Conservation (phyloP, 2,797 vertebrate genomes). For the Diplodus sargus region DNA sequence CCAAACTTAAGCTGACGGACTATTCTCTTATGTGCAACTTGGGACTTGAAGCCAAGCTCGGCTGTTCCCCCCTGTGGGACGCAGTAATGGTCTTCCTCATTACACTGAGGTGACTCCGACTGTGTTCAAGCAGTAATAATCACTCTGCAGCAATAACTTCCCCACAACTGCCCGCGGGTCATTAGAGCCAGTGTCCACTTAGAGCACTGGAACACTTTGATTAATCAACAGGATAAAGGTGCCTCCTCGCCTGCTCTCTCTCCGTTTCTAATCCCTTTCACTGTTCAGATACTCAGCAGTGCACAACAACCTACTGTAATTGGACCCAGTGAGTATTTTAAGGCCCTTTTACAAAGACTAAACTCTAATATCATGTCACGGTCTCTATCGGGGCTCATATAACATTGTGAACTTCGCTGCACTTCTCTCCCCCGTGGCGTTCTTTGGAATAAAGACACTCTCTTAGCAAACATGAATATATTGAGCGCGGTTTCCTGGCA, state of each 20-base stretch:
- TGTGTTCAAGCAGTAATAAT: conserved; percentile 48
- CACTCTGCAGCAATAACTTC: conserved; percentile 42
- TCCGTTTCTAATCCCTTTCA: conserved; percentile 36
- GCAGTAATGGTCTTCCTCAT: conserved; percentile 54
- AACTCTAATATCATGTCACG: background rate
- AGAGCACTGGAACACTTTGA: conserved; percentile 26
- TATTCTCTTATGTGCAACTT: conserved; percentile 30
- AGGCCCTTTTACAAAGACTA: background rate
- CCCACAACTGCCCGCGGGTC: conserved; percentile 19
- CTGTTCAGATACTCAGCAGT: background rate
- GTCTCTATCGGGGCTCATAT: background rate
- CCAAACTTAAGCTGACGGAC: conserved; percentile 4
- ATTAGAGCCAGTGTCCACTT: conserved; percentile 55
- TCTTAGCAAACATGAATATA: conserved; percentile 5
- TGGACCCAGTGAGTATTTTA: conserved; percentile 26
- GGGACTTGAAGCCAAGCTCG: conserved; percentile 28
- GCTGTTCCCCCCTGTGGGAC: background rate
- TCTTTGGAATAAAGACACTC: background rate
- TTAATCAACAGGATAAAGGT: conserved; percentile 44
- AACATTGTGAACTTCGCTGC: conserved; percentile 15
- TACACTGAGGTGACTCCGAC: conserved; percentile 33
- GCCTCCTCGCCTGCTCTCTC: background rate
- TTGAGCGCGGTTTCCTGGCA: background rate
- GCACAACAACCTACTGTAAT: conserved; percentile 26
- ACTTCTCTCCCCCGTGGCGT: background rate